Evolutionary conservation across 2,797 vertebrate species (phyloP).

Genomic region (Halcyon badia): DNA sequence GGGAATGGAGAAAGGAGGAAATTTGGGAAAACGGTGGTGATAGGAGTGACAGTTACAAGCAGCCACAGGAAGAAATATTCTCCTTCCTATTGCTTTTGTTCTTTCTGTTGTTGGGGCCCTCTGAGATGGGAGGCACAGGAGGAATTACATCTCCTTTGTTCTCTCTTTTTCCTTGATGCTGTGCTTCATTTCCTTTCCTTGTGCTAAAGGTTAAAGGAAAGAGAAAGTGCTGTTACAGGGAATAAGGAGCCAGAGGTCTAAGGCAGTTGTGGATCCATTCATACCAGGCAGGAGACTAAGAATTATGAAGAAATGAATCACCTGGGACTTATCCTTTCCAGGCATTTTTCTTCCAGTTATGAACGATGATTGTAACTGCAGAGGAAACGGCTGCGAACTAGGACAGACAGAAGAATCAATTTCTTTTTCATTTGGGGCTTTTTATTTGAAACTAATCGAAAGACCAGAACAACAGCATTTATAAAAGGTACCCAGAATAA

Average conservation of each 20-base stretch:
- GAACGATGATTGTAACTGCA: background rate
- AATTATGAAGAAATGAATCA: background rate
- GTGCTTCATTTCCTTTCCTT: constrained; percentile 14
- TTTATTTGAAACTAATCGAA: constrained; percentile 64
- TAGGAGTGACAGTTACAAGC: background rate
- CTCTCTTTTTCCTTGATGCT: background rate
- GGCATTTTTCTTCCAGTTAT: background rate
- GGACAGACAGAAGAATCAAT: constrained; percentile 36
- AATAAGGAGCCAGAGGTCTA: background rate
- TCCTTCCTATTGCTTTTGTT: constrained; percentile 9
- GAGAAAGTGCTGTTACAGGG: background rate
- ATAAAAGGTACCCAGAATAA: constrained; percentile 60
- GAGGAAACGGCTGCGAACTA: background rate
- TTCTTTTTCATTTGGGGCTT: constrained; percentile 26
- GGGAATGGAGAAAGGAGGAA: background rate
- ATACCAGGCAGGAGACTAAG: background rate
- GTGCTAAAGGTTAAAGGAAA: background rate
- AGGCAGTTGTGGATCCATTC: background rate
- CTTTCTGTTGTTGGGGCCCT: background rate
- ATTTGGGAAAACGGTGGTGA: background rate
- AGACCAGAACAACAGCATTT: constrained; percentile 32
- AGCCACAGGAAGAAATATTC: background rate
- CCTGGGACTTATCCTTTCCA: background rate
- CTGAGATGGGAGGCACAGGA: background rate
- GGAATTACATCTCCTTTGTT: constrained; percentile 11